phyloP scores from a whole-genome alignment of 2,888 invertebrate species.

The Glyphotaelius pellucidus region DNA sequence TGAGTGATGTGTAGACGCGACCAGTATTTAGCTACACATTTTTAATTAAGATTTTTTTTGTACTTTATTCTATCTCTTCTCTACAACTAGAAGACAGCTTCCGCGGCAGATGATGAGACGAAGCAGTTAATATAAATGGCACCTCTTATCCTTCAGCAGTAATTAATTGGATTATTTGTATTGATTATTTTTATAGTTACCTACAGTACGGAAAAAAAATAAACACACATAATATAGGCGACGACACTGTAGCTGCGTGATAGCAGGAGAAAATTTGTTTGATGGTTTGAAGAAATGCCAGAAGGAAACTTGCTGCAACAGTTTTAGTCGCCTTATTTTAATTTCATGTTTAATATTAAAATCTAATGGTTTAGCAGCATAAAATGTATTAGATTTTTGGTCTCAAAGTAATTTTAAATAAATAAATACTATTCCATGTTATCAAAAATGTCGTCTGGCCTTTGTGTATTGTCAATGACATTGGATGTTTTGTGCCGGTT shows the following conservation, averaged over 20 bases:
- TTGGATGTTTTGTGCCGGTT: too few relatives aligned
- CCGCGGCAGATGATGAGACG: background rate
- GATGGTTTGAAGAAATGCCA: background rate
- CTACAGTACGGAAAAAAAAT: background rate
- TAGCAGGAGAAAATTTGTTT: background rate
- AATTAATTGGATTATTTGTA: background rate
- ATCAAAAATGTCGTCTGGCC: too few relatives aligned
- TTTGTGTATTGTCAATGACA: too few relatives aligned
- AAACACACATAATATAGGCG: background rate
- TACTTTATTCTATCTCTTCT: background rate
- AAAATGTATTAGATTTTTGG: too few relatives aligned
- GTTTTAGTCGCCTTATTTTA: background rate
- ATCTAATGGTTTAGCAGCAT: too few relatives aligned
- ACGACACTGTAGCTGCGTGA: background rate
- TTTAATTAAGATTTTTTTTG: conserved; percentile 8
- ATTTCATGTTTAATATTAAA: too few relatives aligned
- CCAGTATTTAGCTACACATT: conserved; percentile 8
- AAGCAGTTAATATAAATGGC: background rate
- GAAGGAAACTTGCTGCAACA: background rate
- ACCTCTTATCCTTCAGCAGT: background rate
- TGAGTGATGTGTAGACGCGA: background rate
- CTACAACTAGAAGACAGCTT: background rate
- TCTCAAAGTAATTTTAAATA: too few relatives aligned
- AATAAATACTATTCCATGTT: too few relatives aligned
- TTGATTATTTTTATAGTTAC: background rate